Evolutionary conservation across 2,888 invertebrate genomes (phyloP).

Genomic region (Netelia fuscicornis): DNA sequence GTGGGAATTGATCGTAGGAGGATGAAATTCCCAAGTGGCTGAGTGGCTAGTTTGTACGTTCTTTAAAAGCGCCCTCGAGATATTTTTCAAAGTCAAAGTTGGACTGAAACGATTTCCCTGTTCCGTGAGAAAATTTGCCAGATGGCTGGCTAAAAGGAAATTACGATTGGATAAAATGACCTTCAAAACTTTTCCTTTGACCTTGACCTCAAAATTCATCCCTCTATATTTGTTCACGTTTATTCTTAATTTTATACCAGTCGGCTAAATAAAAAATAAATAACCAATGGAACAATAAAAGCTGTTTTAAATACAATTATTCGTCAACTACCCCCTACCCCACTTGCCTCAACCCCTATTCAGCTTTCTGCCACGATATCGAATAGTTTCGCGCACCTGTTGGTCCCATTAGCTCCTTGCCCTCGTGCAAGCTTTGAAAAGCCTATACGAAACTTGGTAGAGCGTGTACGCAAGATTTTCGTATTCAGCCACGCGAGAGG

Average conservation of each 20-base stretch:
- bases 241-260: neutral
- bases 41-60: neutral
- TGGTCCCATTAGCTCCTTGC: constrained; percentile 11
- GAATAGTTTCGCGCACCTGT: constrained; percentile 28
- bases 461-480: neutral
- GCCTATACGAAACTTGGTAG: constrained; percentile 4
- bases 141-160: constrained; percentile 18
- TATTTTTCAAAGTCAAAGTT: constrained; percentile 39
- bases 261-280: too few relatives aligned
- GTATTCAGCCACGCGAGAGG: neutral
- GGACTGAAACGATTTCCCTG: constrained; percentile 48
- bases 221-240: neutral
- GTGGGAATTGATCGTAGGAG: neutral
- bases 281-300: neutral
- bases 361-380: neutral
- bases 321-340: neutral
- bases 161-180: neutral
- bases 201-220: neutral
- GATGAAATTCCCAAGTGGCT: neutral
- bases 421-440: constrained; percentile 19
- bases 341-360: neutral
- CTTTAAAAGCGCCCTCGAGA: constrained; percentile 31
- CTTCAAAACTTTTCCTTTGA: neutral
- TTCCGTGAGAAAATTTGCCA: constrained; percentile 15
- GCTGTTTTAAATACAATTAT: too few relatives aligned